Evolutionary conservation across 2,888 invertebrate genomes (phyloP).

Genomic region (Pammene aurita): DNA sequence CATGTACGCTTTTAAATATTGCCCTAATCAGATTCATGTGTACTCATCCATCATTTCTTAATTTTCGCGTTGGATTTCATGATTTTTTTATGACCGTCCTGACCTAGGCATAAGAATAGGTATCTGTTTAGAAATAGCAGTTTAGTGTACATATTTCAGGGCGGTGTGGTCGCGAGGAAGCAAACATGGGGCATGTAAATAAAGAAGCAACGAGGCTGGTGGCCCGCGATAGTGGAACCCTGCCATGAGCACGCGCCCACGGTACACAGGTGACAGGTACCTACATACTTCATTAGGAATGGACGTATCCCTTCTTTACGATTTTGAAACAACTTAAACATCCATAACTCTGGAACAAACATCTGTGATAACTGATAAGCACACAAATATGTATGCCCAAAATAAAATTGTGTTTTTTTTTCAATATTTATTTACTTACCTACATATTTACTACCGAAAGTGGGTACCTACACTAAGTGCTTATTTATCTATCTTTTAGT

Average conservation of each 20-base stretch:
- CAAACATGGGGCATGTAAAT: slow-evolving; percentile 53
- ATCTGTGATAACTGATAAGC: too few species aligned
- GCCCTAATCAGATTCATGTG: too few species aligned
- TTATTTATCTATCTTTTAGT: too few species aligned
- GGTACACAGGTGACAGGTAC: slow-evolving; percentile 46
- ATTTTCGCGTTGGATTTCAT: too few species aligned
- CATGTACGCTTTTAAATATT: too few species aligned
- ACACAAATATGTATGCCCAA: too few species aligned
- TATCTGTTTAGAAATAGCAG: background rate
- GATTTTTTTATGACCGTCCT: background rate
- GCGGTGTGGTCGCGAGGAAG: slow-evolving; percentile 25
- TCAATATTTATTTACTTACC: too few species aligned
- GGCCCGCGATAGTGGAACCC: slow-evolving; percentile 70
- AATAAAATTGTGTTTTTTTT: too few species aligned
- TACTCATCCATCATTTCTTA: too few species aligned
- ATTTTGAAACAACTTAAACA: background rate
- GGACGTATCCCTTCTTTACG: slow-evolving; percentile 6
- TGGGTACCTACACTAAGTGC: too few species aligned
- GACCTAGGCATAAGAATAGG: background rate
- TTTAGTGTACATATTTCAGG: slow-evolving; percentile 1
- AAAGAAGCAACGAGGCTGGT: slow-evolving; percentile 66
- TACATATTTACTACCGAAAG: too few species aligned
- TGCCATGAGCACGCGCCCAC: slow-evolving; percentile 71
- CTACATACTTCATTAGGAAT: slow-evolving; percentile 42
- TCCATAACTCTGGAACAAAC: background rate